Evolutionary conservation across 2,113 vertebrate species (phyloP), one percentile per base, ranked within the genome.

Genomic region (Ranitomeya imitator): DNA sequence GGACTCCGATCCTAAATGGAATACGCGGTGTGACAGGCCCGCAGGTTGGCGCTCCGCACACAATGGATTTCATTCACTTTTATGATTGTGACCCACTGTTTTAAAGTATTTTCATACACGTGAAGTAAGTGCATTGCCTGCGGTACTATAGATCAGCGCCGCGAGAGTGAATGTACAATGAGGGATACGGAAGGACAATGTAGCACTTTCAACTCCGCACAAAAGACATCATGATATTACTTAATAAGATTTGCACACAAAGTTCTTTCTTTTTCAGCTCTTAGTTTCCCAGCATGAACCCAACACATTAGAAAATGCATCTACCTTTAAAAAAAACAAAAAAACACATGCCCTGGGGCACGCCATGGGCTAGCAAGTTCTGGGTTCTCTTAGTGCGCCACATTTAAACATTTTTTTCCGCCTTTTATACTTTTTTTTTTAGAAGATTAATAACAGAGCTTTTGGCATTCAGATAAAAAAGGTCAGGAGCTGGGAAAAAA

Each of bases 211-310:
- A 88, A 84, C 80, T 88, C 55, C 8, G 37, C 87, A 88, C 87
- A 88, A 88, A 81, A 84, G 87, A 57, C 80, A 78, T 84, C 71
- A 83, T 67, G 87, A 84, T 88, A 88, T 88, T 88, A 63, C 81
- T 88, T 88, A 88, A 88, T 88, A 88, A 88, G 87, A 88, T 88
- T 77, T 77, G 87, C 81, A 88, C 87, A 88, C 63, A 83, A 88
- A 60, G 80, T 83, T 83, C 65, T 60, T 83, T 83, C 69, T 16
- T 82, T 31, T 31, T 57, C 71, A 31, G 71, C 80, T 83, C 82
- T 84, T 74, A 83, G 87, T 54, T 26, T 37, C 80, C 23, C 87
- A 77, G 87, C 71, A 54, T 76, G 87, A 63, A 26, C 19, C n/a
- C 60, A 55, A 83, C 65, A 84, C 87, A 83, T 84, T 83, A 77